Conservation (phyloP, 2,888 invertebrate species). For the Eretmocerus hayati region DNA sequence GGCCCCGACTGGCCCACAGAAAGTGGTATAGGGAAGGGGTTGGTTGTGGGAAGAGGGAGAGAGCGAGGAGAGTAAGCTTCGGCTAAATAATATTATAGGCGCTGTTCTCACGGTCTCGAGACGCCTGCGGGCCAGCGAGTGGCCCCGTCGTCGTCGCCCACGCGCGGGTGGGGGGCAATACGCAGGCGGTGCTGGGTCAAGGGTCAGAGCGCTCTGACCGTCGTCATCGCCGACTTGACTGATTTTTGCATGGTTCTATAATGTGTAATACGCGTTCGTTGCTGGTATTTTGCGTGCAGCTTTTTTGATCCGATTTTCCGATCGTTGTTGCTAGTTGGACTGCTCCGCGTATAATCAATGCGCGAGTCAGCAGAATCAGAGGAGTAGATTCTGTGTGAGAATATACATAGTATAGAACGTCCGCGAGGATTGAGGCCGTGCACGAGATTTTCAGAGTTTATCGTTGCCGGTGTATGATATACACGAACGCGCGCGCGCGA, state of each 20-base stretch:
- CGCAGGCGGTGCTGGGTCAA: constrained; percentile 33
- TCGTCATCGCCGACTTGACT: too few relatives aligned
- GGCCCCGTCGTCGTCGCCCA: constrained; percentile 37
- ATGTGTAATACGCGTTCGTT: too few relatives aligned
- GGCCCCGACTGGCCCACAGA: too few relatives aligned
- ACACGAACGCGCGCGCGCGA: neutral
- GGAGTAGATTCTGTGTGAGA: too few relatives aligned
- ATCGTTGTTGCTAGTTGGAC: too few relatives aligned
- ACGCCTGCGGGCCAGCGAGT: constrained; percentile 47
- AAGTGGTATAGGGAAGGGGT: too few relatives aligned
- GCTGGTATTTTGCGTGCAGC: too few relatives aligned
- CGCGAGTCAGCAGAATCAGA: too few relatives aligned
- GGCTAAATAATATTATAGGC: constrained; percentile 49
- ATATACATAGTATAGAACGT: too few relatives aligned
- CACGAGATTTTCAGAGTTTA: constrained; percentile 17
- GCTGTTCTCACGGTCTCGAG: constrained; percentile 48
- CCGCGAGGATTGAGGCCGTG: constrained; percentile 3
- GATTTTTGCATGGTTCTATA: too few relatives aligned
- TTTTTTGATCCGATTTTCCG: too few relatives aligned
- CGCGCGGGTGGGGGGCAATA: neutral
- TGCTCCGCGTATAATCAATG: too few relatives aligned
- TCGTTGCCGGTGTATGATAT: constrained; percentile 20
- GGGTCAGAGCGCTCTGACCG: constrained; percentile 47
- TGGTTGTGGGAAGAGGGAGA: constrained; percentile 10
- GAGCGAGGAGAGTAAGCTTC: constrained; percentile 27